A percentile compares a stretch with the other conserved stretches of the same genome.
These are phyloP conservation scores for Crotalus helleri DNA, from an alignment of 2,113 vertebrate genomes.

Conservation along the genomic window DNA sequence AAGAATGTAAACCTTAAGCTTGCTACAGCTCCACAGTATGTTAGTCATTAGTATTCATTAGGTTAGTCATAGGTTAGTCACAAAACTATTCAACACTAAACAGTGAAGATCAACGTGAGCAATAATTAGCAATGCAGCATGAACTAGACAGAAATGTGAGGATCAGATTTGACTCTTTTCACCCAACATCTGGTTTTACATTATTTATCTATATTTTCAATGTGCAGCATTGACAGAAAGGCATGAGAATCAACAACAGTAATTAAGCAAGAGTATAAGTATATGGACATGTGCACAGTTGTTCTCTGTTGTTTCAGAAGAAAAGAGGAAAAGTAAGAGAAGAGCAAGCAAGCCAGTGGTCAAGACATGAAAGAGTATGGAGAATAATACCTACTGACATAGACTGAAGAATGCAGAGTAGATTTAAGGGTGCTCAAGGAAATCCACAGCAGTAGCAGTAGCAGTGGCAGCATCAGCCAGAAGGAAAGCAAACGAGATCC, in stretches of 20 bases:
- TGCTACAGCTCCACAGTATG: background rate
- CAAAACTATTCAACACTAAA: constrained; percentile 5
- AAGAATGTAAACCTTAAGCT: background rate
- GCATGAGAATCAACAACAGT: background rate
- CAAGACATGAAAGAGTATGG: background rate
- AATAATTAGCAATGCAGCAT: background rate
- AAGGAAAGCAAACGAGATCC: background rate
- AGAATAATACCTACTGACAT: background rate
- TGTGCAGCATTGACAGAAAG: background rate
- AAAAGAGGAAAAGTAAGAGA: background rate
- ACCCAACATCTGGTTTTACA: background rate
- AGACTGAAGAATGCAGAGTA: background rate
- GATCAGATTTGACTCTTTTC: background rate
- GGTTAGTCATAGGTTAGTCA: background rate
- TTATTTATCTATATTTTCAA: background rate
- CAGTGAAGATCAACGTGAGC: background rate
- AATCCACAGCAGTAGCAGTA: background rate
- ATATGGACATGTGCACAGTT: background rate
- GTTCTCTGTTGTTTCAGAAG: background rate
- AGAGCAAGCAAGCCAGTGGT: background rate
- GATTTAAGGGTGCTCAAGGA: background rate
- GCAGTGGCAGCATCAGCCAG: background rate
- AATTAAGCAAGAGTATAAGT: background rate
- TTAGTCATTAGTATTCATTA: background rate
- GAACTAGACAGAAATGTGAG: background rate